phyloP scores from a whole-genome alignment of 2,797 vertebrate genomes.

The Gadopsis bispinosus region DNA sequence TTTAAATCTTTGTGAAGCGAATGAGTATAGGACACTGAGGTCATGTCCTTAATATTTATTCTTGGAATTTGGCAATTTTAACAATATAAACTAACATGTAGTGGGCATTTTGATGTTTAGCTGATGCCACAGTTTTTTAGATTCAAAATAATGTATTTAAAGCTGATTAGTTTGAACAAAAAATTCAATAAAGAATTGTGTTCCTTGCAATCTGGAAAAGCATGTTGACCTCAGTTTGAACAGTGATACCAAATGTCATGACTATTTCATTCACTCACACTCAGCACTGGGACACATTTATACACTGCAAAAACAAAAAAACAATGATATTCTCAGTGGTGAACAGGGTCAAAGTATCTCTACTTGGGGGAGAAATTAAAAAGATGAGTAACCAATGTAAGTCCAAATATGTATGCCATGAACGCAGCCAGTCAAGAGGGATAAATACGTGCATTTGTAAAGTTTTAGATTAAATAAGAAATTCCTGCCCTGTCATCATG shows the following conservation, averaged over 20 bases:
- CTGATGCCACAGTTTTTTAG: background rate
- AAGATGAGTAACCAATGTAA: background rate
- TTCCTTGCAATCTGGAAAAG: background rate
- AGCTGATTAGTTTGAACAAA: background rate
- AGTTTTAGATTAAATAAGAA: constrained; percentile 28
- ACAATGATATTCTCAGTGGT: background rate
- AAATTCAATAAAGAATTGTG: background rate
- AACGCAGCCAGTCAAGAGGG: constrained; percentile 22
- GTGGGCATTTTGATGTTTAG: background rate
- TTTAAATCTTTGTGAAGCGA: background rate
- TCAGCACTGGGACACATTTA: no score
- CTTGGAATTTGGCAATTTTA: background rate
- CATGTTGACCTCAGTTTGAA: background rate
- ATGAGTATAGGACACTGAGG: background rate
- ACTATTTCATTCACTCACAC: background rate
- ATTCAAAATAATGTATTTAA: background rate
- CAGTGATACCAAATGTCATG: background rate
- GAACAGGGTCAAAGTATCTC: background rate
- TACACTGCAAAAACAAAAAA: background rate
- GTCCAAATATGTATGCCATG: constrained; percentile 10
- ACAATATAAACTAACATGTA: background rate
- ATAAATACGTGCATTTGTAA: constrained; percentile 37
- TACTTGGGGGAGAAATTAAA: background rate
- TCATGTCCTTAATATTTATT: background rate
- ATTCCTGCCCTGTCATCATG: constrained; percentile 34